Evolutionary conservation across 2,888 invertebrate species (phyloP).

Genomic region (Poecilus cupreus): DNA sequence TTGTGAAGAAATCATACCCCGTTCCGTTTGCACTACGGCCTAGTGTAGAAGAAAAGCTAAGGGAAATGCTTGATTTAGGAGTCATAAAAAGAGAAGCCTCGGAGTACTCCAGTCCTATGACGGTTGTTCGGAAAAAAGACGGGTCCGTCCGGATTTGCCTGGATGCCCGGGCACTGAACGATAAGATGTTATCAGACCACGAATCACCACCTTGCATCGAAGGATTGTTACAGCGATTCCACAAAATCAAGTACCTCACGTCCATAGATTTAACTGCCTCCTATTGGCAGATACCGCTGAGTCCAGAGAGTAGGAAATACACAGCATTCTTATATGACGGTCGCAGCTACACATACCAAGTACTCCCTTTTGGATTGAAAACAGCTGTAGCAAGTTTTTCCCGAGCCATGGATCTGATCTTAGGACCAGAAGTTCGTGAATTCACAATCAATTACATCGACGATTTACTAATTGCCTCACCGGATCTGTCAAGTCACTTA

Average conservation of each 20-base stretch:
- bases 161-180: slow-evolving; percentile 26
- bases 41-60: slow-evolving; percentile 63
- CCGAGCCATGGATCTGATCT: too few species aligned
- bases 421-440: too few species aligned
- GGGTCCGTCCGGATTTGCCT: slow-evolving; percentile 44
- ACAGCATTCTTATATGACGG: too few species aligned
- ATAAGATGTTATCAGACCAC: too few species aligned
- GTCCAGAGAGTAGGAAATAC: too few species aligned
- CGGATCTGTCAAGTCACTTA: too few species aligned
- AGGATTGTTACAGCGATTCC: background rate
- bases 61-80: slow-evolving; percentile 64
- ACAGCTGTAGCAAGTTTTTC: too few species aligned
- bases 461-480: too few species aligned
- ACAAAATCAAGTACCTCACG: background rate
- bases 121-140: slow-evolving; percentile 35
- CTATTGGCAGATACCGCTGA: background rate
- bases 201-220: too few species aligned
- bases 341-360: too few species aligned
- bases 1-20: background rate
- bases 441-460: too few species aligned
- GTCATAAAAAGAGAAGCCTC: slow-evolving; percentile 65
- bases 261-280: background rate
- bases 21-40: slow-evolving; percentile 60
- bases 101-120: slow-evolving; percentile 64
- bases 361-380: too few species aligned